Evolutionary conservation across 2,888 invertebrate species (phyloP).

Genomic region (Caenorhabditis zanzibari): DNA sequence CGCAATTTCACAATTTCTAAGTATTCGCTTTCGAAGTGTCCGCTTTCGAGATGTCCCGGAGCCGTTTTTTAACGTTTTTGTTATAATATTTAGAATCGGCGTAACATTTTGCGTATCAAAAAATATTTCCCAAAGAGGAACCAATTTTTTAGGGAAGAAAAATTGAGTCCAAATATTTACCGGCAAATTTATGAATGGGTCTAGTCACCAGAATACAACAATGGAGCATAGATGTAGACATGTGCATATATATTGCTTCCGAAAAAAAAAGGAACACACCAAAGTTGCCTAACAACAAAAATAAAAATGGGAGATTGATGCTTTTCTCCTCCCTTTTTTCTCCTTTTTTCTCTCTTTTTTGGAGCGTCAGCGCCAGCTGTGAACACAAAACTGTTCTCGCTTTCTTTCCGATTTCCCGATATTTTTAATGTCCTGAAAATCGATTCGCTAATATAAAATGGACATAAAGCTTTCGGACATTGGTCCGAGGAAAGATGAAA

Average conservation of each 20-base stretch:
- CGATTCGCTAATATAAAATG: neutral
- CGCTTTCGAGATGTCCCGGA: too few species aligned
- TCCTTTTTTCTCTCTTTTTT: conserved; percentile 16
- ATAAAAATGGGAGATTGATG: conserved; percentile 31
- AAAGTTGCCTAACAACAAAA: conserved; percentile 57
- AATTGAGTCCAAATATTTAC: too few species aligned
- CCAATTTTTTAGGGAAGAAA: too few species aligned
- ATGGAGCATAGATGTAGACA: neutral
- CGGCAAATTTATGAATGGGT: neutral
- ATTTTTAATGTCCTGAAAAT: conserved; percentile 10
- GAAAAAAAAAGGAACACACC: conserved; percentile 1
- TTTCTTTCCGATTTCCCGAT: neutral
- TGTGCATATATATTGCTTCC: neutral
- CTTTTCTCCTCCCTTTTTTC: neutral
- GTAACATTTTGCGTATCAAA: too few species aligned
- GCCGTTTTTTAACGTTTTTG: too few species aligned
- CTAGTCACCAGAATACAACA: too few species aligned
- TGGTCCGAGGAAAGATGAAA: neutral
- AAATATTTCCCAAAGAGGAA: too few species aligned
- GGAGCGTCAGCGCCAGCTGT: conserved; percentile 38
- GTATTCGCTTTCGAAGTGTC: too few species aligned
- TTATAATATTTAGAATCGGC: too few species aligned
- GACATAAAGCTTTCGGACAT: conserved; percentile 28
- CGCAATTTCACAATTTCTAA: too few species aligned
- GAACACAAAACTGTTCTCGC: conserved; percentile 47